phyloP scores from a whole-genome alignment of 2,113 vertebrate genomes.

The Rallus limicola region DNA sequence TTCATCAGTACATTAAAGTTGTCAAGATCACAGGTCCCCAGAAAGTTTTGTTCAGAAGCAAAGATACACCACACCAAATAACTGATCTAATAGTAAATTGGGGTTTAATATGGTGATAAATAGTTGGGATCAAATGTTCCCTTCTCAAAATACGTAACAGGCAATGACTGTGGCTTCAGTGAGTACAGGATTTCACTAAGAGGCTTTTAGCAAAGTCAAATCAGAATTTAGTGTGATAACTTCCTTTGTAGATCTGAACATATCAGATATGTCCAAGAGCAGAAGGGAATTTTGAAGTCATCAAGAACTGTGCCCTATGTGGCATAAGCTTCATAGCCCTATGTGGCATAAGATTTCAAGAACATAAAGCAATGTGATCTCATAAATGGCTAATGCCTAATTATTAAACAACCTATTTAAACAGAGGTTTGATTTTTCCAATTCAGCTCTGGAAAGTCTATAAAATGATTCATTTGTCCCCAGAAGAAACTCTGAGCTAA shows the following conservation, averaged over 20 bases:
- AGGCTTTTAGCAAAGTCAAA: neutral
- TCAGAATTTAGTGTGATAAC: neutral
- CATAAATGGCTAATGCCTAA: neutral
- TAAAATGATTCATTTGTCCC: neutral
- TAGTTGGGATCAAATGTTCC: neutral
- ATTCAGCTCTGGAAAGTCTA: neutral
- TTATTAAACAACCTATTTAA: neutral
- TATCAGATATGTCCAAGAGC: neutral
- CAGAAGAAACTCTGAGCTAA: neutral
- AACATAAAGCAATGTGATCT: accelerated
- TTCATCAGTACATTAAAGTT: neutral
- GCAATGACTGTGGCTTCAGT: neutral
- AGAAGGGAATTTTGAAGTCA: neutral
- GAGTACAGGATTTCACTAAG: neutral
- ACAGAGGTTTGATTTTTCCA: neutral
- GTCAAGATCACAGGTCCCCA: neutral
- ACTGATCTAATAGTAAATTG: neutral
- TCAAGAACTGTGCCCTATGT: neutral
- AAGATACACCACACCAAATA: neutral
- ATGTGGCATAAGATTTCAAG: neutral
- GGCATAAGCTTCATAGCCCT: neutral
- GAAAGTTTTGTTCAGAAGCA: neutral
- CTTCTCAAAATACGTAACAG: neutral
- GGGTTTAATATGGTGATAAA: neutral
- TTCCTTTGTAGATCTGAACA: neutral